A percentile compares a stretch with the other conserved stretches of the same genome.
phyloP scores from a whole-genome alignment of 2,797 vertebrate species.

The Acipenser transmontanus region DNA sequence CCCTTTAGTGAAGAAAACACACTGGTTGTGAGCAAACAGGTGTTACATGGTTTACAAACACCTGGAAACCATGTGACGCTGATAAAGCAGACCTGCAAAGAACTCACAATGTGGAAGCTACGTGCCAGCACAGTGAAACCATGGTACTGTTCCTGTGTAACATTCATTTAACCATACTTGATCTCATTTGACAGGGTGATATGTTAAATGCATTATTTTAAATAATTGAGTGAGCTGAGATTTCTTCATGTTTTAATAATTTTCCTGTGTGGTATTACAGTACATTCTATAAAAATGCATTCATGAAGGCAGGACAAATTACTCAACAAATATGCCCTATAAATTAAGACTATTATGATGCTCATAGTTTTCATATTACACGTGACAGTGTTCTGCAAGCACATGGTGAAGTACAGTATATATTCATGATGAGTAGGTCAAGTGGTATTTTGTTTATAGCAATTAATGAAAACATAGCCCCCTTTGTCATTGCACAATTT shows the following conservation, averaged over 20 bases:
- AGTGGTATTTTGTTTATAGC: too few relatives aligned
- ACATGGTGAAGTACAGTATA: too few relatives aligned
- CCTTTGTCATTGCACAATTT: too few relatives aligned
- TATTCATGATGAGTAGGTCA: too few relatives aligned
- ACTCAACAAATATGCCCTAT: too few relatives aligned
- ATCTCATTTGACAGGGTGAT: background rate
- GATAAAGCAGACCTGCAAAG: background rate
- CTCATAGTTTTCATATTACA: too few relatives aligned
- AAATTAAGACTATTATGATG: too few relatives aligned
- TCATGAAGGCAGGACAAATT: too few relatives aligned
- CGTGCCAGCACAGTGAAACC: background rate
- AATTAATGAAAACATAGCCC: too few relatives aligned
- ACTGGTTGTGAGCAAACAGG: background rate
- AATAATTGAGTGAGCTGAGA: background rate
- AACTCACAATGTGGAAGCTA: background rate
- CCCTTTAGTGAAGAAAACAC: background rate
- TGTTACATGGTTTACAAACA: background rate
- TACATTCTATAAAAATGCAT: too few relatives aligned
- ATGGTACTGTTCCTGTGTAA: background rate
- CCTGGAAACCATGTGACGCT: background rate
- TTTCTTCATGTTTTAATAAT: background rate
- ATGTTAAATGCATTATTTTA: background rate
- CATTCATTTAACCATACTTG: background rate
- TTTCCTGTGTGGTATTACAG: too few relatives aligned
- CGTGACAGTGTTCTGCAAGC: too few relatives aligned